Percentiles rank a stretch among this genome's conserved stretches.
Evolutionary conservation across 2,797 vertebrate genomes (phyloP).

Genomic region (Crenuchus spilurus): DNA sequence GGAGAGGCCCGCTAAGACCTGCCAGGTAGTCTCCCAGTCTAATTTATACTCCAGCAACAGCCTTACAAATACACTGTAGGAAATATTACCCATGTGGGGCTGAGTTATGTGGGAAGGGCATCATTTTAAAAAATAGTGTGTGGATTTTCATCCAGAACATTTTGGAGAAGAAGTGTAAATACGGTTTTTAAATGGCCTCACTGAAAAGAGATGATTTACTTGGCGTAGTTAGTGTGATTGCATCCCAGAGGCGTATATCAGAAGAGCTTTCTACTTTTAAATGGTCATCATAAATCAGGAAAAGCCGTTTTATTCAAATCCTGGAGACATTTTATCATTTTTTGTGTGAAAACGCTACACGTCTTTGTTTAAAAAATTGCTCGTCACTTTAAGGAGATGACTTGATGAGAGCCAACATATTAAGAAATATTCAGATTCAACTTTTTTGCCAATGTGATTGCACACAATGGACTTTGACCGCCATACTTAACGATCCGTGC

Average conservation of each 20-base stretch:
- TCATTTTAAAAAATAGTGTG: neutral
- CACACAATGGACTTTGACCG: too few species aligned
- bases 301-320: neutral
- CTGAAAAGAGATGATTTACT: slow-evolving; percentile 6
- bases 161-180: neutral
- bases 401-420: too few species aligned
- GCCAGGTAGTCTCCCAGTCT: slow-evolving; percentile 28
- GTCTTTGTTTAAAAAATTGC: neutral
- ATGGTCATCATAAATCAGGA: neutral
- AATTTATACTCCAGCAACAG: slow-evolving; percentile 17
- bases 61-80: slow-evolving; percentile 38
- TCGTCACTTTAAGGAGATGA: too few species aligned
- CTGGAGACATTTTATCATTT: neutral
- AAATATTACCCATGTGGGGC: slow-evolving; percentile 22
- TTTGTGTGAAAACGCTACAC: neutral
- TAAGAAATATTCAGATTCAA: too few species aligned
- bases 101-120: slow-evolving; percentile 15
- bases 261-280: neutral
- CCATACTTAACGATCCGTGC: too few species aligned
- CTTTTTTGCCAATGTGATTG: too few species aligned
- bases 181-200: neutral
- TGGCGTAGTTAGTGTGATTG: neutral
- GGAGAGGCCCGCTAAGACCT: slow-evolving; percentile 9
- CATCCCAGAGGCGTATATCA: slow-evolving; percentile 16
- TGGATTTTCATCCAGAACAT: neutral